These are phyloP conservation scores for Tachuris rubrigastra DNA, from an alignment of 2,113 vertebrate species.

Conservation along the genomic window DNA sequence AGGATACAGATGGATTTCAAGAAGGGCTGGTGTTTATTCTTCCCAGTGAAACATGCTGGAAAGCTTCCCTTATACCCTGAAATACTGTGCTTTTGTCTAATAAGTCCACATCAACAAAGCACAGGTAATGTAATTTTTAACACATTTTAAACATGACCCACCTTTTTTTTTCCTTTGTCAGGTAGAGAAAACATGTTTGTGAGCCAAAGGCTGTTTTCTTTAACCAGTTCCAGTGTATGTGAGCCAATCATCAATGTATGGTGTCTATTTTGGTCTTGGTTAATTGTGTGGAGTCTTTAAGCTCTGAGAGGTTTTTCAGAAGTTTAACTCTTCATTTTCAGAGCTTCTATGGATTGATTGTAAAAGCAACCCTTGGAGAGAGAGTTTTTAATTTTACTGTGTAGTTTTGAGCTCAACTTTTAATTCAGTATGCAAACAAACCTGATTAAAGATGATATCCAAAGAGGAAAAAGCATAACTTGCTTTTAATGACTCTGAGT, in stretches of 20 bases:
- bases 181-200: background rate
- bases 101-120: background rate
- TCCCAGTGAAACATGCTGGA: background rate
- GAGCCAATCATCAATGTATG: background rate
- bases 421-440: background rate
- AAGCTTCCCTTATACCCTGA: background rate
- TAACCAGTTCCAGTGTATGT: background rate
- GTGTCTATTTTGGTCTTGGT: background rate
- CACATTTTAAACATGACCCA: fast-evolving
- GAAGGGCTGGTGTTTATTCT: background rate
- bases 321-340: background rate
- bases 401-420: background rate
- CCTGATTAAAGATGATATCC: conserved; percentile 11
- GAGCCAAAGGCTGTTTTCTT: background rate
- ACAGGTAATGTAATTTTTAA: background rate
- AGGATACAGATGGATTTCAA: background rate
- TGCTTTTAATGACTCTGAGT: conserved; percentile 19
- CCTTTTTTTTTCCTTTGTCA: background rate
- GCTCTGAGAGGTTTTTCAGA: background rate
- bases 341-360: background rate
- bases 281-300: background rate
- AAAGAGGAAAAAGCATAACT: background rate
- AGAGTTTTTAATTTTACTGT: background rate
- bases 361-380: background rate
- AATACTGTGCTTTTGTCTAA: background rate